Evolutionary conservation across 2,888 invertebrate species (phyloP).

Genomic region (Notocelia uddmanniana): DNA sequence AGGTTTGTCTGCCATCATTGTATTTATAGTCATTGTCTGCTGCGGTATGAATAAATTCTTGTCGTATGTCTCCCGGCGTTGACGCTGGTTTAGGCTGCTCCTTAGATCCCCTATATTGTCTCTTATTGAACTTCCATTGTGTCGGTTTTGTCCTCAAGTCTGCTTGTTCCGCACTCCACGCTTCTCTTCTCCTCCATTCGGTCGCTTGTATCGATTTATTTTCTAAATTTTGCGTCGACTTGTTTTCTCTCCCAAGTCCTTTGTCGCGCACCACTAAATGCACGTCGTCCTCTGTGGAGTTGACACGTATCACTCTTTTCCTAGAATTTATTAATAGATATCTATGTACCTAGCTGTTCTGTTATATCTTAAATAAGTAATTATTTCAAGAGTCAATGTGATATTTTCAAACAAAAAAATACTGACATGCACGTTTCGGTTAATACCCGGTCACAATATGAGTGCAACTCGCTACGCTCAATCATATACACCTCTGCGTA

Average conservation of each 20-base stretch:
- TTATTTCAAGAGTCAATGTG: constrained; percentile 1
- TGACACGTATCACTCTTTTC: constrained; percentile 91
- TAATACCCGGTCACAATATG: neutral
- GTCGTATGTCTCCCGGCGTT: constrained; percentile 77
- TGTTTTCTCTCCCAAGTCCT: constrained; percentile 90
- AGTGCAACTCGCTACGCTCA: no score
- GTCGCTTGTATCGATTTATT: constrained; percentile 91
- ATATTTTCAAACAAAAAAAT: constrained; percentile 41
- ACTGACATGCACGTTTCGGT: constrained; percentile 31
- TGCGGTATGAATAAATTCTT: constrained; percentile 80
- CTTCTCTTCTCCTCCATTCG: constrained; percentile 93
- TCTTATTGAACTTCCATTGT: constrained; percentile 91
- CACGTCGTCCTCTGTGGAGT: constrained; percentile 91
- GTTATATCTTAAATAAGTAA: constrained; percentile 54
- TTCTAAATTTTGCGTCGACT: constrained; percentile 90
- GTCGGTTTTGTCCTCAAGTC: constrained; percentile 89
- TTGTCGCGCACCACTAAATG: constrained; percentile 90
- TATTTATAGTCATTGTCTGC: constrained; percentile 81
- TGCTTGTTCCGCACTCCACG: constrained; percentile 93
- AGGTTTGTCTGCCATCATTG: constrained; percentile 75
- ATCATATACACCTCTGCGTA: no score
- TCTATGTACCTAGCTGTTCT: constrained; percentile 83
- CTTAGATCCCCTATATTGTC: constrained; percentile 81
- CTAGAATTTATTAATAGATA: constrained; percentile 87
- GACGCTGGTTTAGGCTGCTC: constrained; percentile 82